Evolutionary conservation across 2,888 invertebrate genomes (phyloP).

Genomic region (Tetropium fuscum): DNA sequence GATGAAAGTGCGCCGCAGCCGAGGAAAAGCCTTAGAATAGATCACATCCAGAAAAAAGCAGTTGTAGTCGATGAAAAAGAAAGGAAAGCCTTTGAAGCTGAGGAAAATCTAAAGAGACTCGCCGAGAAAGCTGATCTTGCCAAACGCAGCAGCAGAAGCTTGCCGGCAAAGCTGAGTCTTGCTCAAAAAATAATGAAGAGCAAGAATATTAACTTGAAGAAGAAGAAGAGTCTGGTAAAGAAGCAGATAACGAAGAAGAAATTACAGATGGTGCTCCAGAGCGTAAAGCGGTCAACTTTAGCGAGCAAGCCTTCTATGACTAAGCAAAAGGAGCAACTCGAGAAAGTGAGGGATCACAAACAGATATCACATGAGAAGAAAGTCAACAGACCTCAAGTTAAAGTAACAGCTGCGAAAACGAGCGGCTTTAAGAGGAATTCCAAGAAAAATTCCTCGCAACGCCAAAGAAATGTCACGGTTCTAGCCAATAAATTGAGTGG

Average conservation of each 20-base stretch:
- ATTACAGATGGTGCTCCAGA: constrained; percentile 48
- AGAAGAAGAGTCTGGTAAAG: constrained; percentile 63
- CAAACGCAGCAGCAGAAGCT: constrained; percentile 64
- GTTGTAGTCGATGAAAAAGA: constrained; percentile 33
- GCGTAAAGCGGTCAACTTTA: constrained; percentile 15
- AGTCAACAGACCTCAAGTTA: constrained; percentile 1
- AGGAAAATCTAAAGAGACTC: constrained; percentile 47
- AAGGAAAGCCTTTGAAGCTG: constrained; percentile 39
- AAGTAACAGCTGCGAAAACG: constrained; percentile 32
- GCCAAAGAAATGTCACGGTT: constrained; percentile 32
- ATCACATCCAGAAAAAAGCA: constrained; percentile 50
- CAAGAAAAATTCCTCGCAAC: constrained; percentile 35
- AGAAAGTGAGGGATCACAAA: background rate
- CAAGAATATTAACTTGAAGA: constrained; percentile 65
- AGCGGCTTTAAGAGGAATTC: constrained; percentile 39
- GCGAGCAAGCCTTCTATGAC: background rate
- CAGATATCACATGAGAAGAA: constrained; percentile 4
- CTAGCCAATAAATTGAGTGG: constrained; percentile 1
- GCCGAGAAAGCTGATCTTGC: constrained; percentile 47
- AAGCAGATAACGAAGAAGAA: constrained; percentile 64
- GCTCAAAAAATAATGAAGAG: constrained; percentile 64
- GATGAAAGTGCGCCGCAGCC: constrained; percentile 39
- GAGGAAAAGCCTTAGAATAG: constrained; percentile 55
- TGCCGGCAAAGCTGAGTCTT: constrained; percentile 63
- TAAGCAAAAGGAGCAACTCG: constrained; percentile 10